A percentile compares a stretch with the other conserved stretches of the same genome.
Evolutionary conservation across 2,888 invertebrate species (phyloP).

Genomic region (Coelinius sp.): DNA sequence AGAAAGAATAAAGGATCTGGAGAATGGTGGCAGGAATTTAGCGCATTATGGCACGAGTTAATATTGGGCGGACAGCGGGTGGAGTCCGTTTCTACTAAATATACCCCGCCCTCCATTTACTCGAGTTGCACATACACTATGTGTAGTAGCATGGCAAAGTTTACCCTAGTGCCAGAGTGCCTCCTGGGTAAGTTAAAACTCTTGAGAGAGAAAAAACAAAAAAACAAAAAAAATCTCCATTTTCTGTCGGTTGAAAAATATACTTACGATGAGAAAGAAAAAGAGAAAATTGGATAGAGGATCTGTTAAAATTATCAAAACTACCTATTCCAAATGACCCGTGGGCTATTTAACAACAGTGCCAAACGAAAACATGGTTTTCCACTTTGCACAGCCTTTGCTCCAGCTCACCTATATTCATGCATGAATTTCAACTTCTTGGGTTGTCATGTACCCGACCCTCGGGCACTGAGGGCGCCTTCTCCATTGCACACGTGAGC

Average conservation of each 20-base stretch:
- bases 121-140: conserved; percentile 7
- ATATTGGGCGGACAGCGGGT: conserved; percentile 66
- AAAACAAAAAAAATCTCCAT: background rate
- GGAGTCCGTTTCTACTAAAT: conserved; percentile 61
- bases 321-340: conserved; percentile 11
- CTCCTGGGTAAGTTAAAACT: conserved; percentile 6
- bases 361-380: conserved; percentile 26
- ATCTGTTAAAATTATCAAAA: conserved; percentile 17
- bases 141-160: background rate
- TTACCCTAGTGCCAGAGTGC: background rate
- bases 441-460: conserved; percentile 9
- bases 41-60: conserved; percentile 66
- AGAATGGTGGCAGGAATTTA: conserved; percentile 62
- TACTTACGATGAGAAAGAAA: background rate
- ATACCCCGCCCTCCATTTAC: conserved; percentile 51
- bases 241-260: background rate
- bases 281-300: background rate
- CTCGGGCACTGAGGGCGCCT: background rate
- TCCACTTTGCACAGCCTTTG: conserved; percentile 23
- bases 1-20: conserved; percentile 55
- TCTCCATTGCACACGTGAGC: background rate
- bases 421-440: conserved; percentile 27
- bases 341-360: conserved; percentile 9
- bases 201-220: no score
- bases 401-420: background rate